Base-by-base conservation (phyloP, 2,888 invertebrate genomes). In the Boloria euphrosyne region DNA sequence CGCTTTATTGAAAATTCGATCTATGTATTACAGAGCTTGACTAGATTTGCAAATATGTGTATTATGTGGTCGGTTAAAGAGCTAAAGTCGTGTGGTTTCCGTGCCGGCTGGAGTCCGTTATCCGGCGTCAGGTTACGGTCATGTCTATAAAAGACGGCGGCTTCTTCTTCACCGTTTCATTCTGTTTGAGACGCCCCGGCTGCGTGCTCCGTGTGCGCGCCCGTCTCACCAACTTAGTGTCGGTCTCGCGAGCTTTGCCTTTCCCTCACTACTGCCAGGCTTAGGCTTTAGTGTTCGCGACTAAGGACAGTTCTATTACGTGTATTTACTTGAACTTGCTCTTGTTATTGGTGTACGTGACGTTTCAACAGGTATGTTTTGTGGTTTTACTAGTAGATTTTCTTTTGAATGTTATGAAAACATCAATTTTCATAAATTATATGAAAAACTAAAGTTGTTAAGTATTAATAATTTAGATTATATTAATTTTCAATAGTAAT, bases 151-250 rank as follows among this genome's bases (percentile, higher is more conserved):
- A 92, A 92, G 92, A 85, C 88, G 86, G 89, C 78, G 86, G 88
- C 87, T 86, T 89, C 90, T 90, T 91, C 91, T 90, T 90, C 84
- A 91, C 85, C 85, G 90, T 92, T 92, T 92, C 92, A 92, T 92
- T 92, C 87, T 85, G 92, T 90, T 89, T 87, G 84, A 86, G 87
- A 85, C 90, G 87, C 81, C 81, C 80, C 78, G 84, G 82, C 76
- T 78, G 85, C 83, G 87, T 82, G 82, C 78, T 78, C 72, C 78
- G 80, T 81, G 77, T 73, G 69, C 75, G 76, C 75, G 76, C 75
- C 75, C 71, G 71, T 72, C 69, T 72, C 67, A 74, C 77, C 78
- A 57, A 44, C 44, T 44, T 27, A 81, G 84, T 79, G 80, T 77
- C 83, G 80, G 80, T 80, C 74, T 76, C 79, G 78, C 77, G 80